Percentiles rank a stretch among this genome's conserved stretches.
Conservation (phyloP, 2,797 vertebrate species). For the Apogon talboti region DNA sequence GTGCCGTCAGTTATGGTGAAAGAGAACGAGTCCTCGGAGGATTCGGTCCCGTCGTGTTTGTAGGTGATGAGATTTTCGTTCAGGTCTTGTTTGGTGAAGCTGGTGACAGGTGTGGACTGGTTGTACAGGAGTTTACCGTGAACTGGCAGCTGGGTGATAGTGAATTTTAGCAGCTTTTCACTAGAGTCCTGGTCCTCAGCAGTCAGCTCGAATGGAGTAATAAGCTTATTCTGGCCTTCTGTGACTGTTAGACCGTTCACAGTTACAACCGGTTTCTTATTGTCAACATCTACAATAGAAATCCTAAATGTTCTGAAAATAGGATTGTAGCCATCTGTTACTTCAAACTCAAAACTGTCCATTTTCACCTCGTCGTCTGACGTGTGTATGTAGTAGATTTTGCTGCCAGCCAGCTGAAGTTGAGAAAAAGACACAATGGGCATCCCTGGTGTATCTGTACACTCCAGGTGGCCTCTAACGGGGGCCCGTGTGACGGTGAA, state of each 20-base stretch:
- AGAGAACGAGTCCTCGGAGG: conserved; percentile 90
- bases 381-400: conserved; percentile 95
- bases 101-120: conserved; percentile 77
- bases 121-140: conserved; percentile 92
- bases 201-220: conserved; percentile 94
- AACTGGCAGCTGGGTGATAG: conserved; percentile 88
- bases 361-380: conserved; percentile 96
- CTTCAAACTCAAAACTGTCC: conserved; percentile 98
- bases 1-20: conserved; percentile 94
- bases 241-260: conserved; percentile 87
- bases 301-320: conserved; percentile 95
- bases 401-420: conserved; percentile 93
- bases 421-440: conserved; percentile 92
- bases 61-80: conserved; percentile 96
- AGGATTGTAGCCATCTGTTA: conserved; percentile 94
- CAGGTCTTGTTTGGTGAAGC: conserved; percentile 94
- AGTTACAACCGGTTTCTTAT: conserved; percentile 94
- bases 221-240: conserved; percentile 91
- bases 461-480: conserved; percentile 92
- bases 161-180: conserved; percentile 88
- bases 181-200: conserved; percentile 93
- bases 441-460: conserved; percentile 89
- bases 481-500: conserved; percentile 93
- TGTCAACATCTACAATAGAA: conserved; percentile 94
- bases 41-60: conserved; percentile 91